These are phyloP conservation scores for Coracopsis vasa DNA, from an alignment of 2,113 vertebrate genomes.

Conservation along the genomic window DNA sequence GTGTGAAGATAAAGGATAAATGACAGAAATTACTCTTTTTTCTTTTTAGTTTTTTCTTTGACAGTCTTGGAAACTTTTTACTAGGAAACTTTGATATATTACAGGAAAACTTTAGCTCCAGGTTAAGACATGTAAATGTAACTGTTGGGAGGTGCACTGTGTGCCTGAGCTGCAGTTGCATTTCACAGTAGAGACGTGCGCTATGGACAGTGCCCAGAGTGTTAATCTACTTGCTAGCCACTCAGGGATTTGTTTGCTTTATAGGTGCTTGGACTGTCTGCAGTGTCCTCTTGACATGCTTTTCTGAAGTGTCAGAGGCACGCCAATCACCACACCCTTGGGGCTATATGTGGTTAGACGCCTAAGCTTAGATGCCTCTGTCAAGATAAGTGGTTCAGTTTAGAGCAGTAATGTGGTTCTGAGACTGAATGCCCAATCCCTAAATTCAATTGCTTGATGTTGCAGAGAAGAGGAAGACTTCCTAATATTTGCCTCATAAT, in stretches of 20 bases:
- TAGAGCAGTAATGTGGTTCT: rapidly evolving
- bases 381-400: not conserved
- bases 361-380: not conserved
- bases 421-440: not conserved
- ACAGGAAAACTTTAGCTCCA: not conserved
- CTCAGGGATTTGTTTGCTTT: not conserved
- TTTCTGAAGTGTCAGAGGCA: not conserved
- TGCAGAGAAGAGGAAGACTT: not conserved
- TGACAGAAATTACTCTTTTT: not conserved
- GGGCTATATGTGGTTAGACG: not conserved
- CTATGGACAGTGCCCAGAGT: too few species aligned
- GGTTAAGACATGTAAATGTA: not conserved
- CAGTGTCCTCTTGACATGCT: not conserved
- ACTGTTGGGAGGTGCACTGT: not conserved
- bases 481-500: not conserved
- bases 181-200: not conserved
- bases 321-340: not conserved
- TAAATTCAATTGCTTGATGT: not conserved
- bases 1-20: not conserved
- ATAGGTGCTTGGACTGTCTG: not conserved
- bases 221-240: not conserved
- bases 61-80: not conserved
- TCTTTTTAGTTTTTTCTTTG: not conserved
- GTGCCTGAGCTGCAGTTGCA: not conserved
- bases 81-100: not conserved